Evolutionary conservation across 2,113 vertebrate species (phyloP).

Genomic region (Callipepla californica): DNA sequence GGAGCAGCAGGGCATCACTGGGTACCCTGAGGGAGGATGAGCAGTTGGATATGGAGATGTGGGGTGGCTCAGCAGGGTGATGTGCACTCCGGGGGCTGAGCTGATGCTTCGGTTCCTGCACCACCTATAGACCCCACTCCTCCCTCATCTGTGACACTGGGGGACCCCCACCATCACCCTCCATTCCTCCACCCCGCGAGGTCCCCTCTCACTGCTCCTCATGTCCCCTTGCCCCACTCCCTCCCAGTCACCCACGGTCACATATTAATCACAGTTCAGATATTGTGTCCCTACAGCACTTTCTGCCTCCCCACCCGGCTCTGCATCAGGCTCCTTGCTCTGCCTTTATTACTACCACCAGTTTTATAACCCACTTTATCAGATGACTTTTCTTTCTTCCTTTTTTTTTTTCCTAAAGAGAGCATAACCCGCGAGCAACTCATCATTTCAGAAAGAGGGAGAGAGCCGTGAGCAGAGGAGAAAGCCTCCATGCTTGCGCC

Average conservation of each 20-base stretch:
- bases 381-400: constrained; percentile 35
- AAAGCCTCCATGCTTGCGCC: not conserved
- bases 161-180: not conserved
- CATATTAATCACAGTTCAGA: not conserved
- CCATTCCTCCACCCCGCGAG: not conserved
- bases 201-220: not conserved
- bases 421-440: constrained; percentile 63
- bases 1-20: constrained; percentile 2
- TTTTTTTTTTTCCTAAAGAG: constrained; percentile 22
- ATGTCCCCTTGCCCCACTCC: not conserved
- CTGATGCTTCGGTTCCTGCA: not conserved
- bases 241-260: not conserved
- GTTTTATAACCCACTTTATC: constrained; percentile 75
- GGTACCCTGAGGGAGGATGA: not conserved
- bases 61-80: not conserved
- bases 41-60: not conserved
- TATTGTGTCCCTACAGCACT: not conserved
- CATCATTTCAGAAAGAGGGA: constrained; percentile 61
- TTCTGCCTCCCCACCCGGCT: constrained; percentile 26
- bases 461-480: constrained; percentile 36
- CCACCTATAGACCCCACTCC: not conserved
- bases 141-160: not conserved
- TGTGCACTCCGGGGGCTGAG: not conserved
- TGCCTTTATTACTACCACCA: constrained; percentile 33
- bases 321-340: constrained; percentile 28